phyloP scores from a whole-genome alignment of 2,888 invertebrate species.

The Laothoe populi region DNA sequence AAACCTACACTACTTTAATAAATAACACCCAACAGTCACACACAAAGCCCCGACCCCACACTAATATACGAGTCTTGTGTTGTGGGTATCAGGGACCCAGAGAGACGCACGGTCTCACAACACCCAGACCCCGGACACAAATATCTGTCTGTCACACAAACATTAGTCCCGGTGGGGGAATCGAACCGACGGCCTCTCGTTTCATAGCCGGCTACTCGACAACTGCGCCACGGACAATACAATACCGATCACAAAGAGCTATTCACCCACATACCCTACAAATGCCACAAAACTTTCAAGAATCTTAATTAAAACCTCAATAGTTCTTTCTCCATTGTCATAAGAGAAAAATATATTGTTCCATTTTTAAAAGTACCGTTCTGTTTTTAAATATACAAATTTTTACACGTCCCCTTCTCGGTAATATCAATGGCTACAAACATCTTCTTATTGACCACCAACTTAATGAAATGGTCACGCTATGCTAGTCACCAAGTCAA shows the following conservation, averaged over 20 bases:
- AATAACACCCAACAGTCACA: no score
- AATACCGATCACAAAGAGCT: not conserved
- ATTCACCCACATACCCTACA: not conserved
- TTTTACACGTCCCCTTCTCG: not conserved
- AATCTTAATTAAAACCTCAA: not conserved
- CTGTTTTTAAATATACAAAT: conserved; percentile 6
- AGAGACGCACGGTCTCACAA: no score
- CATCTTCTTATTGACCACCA: conserved; percentile 23
- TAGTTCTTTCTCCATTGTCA: not conserved
- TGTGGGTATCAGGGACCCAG: no score
- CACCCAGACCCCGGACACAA: no score
- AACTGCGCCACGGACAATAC: no score
- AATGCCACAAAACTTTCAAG: not conserved
- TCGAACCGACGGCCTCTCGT: no score
- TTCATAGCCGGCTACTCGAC: no score
- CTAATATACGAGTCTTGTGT: no score
- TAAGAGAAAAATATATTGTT: not conserved
- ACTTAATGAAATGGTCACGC: conserved; percentile 30
- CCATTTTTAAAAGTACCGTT: conserved; percentile 7
- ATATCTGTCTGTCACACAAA: no score
- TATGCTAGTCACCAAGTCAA: conserved; percentile 10
- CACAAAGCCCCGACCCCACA: no score
- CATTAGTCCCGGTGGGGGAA: no score
- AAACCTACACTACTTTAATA: no score
- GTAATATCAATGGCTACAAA: conserved; percentile 11